phyloP scores from a whole-genome alignment of 2,113 vertebrate genomes.

The Beaufortia kweichowensis region DNA sequence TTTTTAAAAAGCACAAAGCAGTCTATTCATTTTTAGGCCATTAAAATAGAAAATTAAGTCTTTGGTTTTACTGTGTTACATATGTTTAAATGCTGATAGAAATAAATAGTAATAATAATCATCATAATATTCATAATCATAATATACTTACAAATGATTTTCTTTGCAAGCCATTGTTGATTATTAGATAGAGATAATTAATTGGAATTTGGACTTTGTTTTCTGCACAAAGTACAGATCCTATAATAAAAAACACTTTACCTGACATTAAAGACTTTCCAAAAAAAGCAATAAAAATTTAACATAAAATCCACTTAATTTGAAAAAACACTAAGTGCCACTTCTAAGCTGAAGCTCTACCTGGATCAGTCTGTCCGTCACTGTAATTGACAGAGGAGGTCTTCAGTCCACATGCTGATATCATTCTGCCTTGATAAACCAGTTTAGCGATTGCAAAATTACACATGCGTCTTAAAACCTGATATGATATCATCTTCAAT shows the following conservation, averaged over 20 bases:
- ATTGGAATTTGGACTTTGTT: background rate
- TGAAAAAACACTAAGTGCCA: background rate
- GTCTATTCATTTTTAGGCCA: background rate
- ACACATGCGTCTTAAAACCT: background rate
- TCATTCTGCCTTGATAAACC: background rate
- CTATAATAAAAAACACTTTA: background rate
- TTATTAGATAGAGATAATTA: background rate
- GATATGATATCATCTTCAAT: background rate
- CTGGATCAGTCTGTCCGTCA: slow-evolving; percentile 2
- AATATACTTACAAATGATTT: background rate
- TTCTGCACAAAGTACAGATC: background rate
- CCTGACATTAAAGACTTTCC: slow-evolving; percentile 3
- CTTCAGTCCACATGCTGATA: slow-evolving; percentile 15
- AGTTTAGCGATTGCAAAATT: slow-evolving; percentile 7
- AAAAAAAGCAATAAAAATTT: background rate
- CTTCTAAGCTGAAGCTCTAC: background rate
- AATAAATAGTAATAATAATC: background rate
- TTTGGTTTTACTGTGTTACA: background rate
- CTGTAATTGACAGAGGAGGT: slow-evolving; percentile 19
- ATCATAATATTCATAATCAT: no score
- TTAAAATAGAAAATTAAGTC: background rate
- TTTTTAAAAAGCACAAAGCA: background rate
- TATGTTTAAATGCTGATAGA: background rate
- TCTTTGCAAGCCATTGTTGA: background rate
- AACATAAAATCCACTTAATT: background rate